A percentile compares a stretch with the other conserved stretches of the same genome.
These are phyloP conservation scores for Phalacrocorax carbo DNA, from an alignment of 2,113 vertebrate species.

Conservation along the genomic window DNA sequence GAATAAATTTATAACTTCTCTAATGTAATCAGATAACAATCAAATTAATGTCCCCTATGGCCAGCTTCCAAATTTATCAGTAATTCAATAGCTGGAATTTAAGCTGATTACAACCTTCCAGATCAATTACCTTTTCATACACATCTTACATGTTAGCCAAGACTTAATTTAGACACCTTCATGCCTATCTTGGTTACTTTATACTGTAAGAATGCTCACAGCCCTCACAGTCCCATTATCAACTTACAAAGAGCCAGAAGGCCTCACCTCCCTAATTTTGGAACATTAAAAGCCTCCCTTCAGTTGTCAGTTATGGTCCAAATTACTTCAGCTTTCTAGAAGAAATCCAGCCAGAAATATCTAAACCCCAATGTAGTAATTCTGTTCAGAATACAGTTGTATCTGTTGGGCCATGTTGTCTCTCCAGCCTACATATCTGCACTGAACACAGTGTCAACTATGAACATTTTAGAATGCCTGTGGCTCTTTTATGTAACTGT, in stretches of 20 bases:
- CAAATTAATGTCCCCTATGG: background rate
- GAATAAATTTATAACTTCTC: background rate
- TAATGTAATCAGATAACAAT: background rate
- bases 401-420: background rate
- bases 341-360: background rate
- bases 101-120: background rate
- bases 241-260: background rate
- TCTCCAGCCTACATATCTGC: background rate
- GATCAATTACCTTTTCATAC: conserved; percentile 18
- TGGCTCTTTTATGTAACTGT: background rate
- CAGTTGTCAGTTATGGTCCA: background rate
- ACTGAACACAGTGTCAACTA: background rate
- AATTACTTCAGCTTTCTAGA: background rate
- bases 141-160: background rate
- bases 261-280: background rate
- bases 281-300: background rate
- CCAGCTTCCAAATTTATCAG: conserved; percentile 7
- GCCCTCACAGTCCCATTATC: background rate
- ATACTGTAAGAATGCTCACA: background rate
- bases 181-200: background rate
- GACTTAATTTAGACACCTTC: background rate
- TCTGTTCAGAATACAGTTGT: background rate
- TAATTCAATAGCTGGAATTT: conserved; percentile 35
- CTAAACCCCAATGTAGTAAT: background rate
- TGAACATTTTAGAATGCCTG: background rate